Evolutionary conservation across 2,113 vertebrate species (phyloP).

Genomic region (Eptesicus fuscus): DNA sequence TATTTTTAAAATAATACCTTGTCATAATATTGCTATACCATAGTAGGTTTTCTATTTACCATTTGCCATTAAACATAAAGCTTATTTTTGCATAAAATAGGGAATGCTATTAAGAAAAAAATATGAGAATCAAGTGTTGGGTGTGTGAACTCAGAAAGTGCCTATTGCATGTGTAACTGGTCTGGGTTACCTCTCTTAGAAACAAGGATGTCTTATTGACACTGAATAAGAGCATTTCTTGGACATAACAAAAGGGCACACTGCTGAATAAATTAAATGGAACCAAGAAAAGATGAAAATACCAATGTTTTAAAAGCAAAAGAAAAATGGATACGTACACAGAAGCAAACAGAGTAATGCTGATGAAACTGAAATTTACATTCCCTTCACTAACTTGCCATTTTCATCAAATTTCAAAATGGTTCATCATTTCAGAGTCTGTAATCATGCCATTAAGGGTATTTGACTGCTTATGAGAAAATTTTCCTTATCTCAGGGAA

Average conservation of each 20-base stretch:
- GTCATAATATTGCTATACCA: not conserved
- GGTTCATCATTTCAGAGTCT: not conserved
- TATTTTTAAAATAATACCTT: not conserved
- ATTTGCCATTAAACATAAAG: constrained; percentile 3
- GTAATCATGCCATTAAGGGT: not conserved
- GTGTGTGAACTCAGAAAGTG: not conserved
- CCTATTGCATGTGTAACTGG: not conserved
- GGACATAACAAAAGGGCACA: not conserved
- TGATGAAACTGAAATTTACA: not conserved
- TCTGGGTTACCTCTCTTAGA: not conserved
- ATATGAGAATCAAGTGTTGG: not conserved
- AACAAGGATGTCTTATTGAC: not conserved
- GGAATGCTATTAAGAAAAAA: not conserved
- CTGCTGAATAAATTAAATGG: constrained; percentile 8
- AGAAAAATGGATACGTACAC: not conserved
- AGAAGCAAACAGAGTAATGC: not conserved
- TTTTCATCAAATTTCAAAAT: constrained; percentile 23
- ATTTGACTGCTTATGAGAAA: not conserved
- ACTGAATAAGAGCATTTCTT: constrained; percentile 26
- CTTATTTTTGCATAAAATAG: not conserved
- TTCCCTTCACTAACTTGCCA: not conserved
- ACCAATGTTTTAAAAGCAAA: not conserved
- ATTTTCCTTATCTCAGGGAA: not conserved
- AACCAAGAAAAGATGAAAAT: constrained; percentile 12
- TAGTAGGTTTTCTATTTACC: not conserved